A percentile compares a stretch with the other conserved stretches of the same genome.
Evolutionary conservation across 2,113 vertebrate species (phyloP).

Genomic region (Thymallus thymallus): DNA sequence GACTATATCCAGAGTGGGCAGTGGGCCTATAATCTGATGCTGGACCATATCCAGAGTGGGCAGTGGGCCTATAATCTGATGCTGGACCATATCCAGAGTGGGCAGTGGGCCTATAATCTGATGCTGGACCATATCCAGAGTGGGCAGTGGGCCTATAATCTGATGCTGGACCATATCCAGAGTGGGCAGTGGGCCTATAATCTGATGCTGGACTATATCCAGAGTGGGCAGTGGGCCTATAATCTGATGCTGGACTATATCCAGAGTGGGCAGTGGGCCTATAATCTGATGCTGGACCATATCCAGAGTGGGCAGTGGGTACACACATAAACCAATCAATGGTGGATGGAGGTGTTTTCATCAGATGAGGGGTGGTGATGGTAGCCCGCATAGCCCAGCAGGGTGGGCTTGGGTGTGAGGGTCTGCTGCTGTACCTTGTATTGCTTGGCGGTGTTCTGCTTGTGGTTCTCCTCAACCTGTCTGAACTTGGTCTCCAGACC

Average conservation of each 20-base stretch:
- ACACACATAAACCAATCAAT: background rate
- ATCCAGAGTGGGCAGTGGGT: background rate
- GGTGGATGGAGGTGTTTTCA: background rate
- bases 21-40: too few species aligned
- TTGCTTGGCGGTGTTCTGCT: slow-evolving; percentile 97
- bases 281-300: background rate
- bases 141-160: background rate
- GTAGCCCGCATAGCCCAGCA: slow-evolving; percentile 5
- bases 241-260: too few species aligned
- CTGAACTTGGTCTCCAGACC: slow-evolving; percentile 97
- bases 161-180: background rate
- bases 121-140: background rate
- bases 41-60: background rate
- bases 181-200: background rate
- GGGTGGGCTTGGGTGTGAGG: slow-evolving; percentile 7
- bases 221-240: background rate
- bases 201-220: too few species aligned
- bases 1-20: background rate
- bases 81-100: background rate
- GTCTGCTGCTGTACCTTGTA: slow-evolving; percentile 82
- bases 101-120: too few species aligned
- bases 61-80: too few species aligned
- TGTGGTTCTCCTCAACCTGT: slow-evolving; percentile 97
- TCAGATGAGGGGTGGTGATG: slow-evolving; percentile 33
- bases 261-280: background rate